Evolutionary conservation across 2,797 vertebrate species (phyloP).

Genomic region (Pogoniulus pusillus): DNA sequence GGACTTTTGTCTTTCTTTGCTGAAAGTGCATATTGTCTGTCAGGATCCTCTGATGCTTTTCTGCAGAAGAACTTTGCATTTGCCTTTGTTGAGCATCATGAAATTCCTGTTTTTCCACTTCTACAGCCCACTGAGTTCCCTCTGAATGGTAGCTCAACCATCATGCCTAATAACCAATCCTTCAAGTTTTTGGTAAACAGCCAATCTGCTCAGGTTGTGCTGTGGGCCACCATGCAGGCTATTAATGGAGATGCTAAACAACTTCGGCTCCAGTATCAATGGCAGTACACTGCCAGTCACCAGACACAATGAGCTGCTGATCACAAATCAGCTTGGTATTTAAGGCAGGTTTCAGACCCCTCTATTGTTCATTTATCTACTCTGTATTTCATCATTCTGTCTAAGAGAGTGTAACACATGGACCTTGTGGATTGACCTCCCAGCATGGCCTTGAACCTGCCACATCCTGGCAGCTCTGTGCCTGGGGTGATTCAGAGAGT

Average conservation of each 20-base stretch:
- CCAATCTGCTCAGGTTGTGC: background rate
- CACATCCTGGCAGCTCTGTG: background rate
- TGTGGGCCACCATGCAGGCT: background rate
- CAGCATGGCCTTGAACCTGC: background rate
- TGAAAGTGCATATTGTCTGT: background rate
- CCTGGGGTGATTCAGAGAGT: background rate
- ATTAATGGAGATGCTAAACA: background rate
- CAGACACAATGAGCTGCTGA: background rate
- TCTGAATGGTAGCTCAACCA: background rate
- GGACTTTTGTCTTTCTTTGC: background rate
- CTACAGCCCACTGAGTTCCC: background rate
- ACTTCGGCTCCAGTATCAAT: background rate
- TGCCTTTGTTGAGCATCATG: background rate
- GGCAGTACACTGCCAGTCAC: accelerated
- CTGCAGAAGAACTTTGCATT: background rate
- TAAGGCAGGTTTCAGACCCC: background rate
- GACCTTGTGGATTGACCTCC: background rate
- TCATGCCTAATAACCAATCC: background rate
- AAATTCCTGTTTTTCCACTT: background rate
- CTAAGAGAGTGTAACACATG: background rate
- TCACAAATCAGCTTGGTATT: background rate
- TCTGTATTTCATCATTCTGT: background rate
- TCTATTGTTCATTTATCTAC: background rate
- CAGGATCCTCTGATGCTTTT: background rate
- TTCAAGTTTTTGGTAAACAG: background rate